Evolutionary conservation across 1,140 invertebrate species (phyloP), one percentile per base, ranked within the genome.

Genomic region (Formica selysi): DNA sequence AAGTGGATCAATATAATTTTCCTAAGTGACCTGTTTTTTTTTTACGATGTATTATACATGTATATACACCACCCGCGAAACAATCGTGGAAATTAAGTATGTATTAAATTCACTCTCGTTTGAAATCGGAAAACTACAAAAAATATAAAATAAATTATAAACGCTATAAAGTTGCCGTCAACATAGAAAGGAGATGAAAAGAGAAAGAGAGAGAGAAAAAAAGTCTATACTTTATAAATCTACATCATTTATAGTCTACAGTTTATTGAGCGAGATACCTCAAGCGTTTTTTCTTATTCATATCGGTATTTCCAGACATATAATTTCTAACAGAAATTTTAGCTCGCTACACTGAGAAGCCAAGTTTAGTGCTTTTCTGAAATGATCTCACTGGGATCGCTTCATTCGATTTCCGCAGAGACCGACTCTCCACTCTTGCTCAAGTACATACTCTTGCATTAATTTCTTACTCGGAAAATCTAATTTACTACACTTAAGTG

Each of bases 1-100:
- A 36, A 32, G 16, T 7, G 26, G 67, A 22, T 85, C 83, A 38
- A 89, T 86, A 86, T 76, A 64, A 89, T 89, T 88, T 86, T 88
- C 76, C 70, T 88, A 86, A 81, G 88, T 76, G 88, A 86, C 62
- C 29, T 68, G 54, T 16, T 8, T 41, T 41, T 13, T 44, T 44
- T 44, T 59, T 71, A 32, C 67, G 51, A 61, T 76, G 57, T 71
- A 80, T 87, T 79, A 65, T 79, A 71, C 22, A 59, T 41, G 59
- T 26, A 38, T 54, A 29, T 79, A 48, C 36, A 44, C 48, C 54
- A 51, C 22, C 11, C 36, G n/a, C 8, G 7, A 71, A 54, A 41
- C 16, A 80, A 41, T 70, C 16, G 10, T 16, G 36, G 26, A 62
- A 44, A 54, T 68, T 79, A 16, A 68, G 10, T 8, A 13, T 13